A percentile compares a stretch with the other conserved stretches of the same genome.
These are phyloP conservation scores for Cecropterus lyciades DNA, from an alignment of 1,140 invertebrate species.

Conservation along the genomic window DNA sequence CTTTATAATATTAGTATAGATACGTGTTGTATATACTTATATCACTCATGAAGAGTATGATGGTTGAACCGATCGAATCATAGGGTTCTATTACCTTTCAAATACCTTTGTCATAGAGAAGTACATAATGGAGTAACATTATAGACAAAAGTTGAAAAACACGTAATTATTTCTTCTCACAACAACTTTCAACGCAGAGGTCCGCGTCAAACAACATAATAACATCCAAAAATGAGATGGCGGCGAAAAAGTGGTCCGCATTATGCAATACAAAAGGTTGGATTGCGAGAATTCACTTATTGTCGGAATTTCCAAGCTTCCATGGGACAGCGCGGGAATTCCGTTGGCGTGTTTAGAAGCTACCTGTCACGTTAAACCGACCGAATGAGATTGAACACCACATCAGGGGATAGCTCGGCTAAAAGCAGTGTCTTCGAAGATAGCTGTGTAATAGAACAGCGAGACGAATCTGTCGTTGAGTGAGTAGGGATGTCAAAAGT, in stretches of 20 bases:
- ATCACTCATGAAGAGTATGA: no score
- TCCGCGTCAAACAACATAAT: conserved; percentile 30
- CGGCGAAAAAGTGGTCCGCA: conserved; percentile 41
- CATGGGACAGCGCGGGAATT: conserved; percentile 49
- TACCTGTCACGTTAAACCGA: conserved; percentile 55
- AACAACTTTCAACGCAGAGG: conserved; percentile 12
- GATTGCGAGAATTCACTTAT: conserved; percentile 47
- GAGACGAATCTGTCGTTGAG: conserved; percentile 27
- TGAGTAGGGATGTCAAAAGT: conserved; percentile 18
- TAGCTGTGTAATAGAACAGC: conserved; percentile 33
- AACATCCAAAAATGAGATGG: conserved; percentile 34
- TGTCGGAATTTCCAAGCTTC: conserved; percentile 46
- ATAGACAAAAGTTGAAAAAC: no score
- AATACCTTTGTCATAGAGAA: no score
- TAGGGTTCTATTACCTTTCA: no score
- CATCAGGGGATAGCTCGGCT: conserved; percentile 46
- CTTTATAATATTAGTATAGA: no score
- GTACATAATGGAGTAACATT: no score
- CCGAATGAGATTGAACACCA: conserved; percentile 49
- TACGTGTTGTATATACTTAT: no score
- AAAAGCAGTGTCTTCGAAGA: conserved; percentile 36
- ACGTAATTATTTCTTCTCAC: conserved; percentile 1
- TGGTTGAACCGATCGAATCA: no score
- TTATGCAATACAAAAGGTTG: conserved; percentile 42
- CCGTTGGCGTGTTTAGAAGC: conserved; percentile 50